phyloP scores from a whole-genome alignment of 2,888 invertebrate species.

The Oscheius onirici region DNA sequence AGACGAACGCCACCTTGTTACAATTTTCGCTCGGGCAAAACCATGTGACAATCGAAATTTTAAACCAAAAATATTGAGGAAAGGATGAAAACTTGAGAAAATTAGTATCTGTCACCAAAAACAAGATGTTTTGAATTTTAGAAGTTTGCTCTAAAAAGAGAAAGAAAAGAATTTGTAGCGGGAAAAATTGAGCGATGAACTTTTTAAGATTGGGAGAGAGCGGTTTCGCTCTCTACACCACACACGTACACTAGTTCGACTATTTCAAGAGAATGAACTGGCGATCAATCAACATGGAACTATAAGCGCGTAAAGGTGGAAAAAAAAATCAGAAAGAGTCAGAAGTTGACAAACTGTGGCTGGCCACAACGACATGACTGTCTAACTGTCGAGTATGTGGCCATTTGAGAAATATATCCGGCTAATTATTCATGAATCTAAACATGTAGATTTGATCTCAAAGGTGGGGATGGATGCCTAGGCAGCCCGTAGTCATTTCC shows the following conservation, averaged over 20 bases:
- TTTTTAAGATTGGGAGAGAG: neutral
- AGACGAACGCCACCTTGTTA: neutral
- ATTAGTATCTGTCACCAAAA: neutral
- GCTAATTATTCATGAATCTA: neutral
- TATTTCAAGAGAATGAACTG: neutral
- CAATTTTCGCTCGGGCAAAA: neutral
- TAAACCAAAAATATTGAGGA: neutral
- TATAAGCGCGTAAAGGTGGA: too few species aligned
- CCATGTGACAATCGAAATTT: neutral
- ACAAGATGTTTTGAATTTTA: neutral
- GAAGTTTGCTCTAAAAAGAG: neutral
- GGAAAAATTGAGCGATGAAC: neutral
- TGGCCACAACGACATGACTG: too few species aligned
- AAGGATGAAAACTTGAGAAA: neutral
- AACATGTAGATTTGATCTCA: neutral
- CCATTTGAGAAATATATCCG: too few species aligned
- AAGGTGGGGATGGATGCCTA: constrained; percentile 20
- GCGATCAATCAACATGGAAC: neutral
- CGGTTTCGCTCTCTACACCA: neutral
- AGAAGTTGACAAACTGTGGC: too few species aligned
- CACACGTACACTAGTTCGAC: neutral
- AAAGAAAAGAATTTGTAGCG: neutral
- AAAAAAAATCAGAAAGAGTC: too few species aligned
- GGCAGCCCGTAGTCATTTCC: constrained; percentile 29
- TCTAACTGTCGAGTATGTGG: too few species aligned